phyloP scores from a whole-genome alignment of 2,888 invertebrate species.

The Caradrina kadenii region DNA sequence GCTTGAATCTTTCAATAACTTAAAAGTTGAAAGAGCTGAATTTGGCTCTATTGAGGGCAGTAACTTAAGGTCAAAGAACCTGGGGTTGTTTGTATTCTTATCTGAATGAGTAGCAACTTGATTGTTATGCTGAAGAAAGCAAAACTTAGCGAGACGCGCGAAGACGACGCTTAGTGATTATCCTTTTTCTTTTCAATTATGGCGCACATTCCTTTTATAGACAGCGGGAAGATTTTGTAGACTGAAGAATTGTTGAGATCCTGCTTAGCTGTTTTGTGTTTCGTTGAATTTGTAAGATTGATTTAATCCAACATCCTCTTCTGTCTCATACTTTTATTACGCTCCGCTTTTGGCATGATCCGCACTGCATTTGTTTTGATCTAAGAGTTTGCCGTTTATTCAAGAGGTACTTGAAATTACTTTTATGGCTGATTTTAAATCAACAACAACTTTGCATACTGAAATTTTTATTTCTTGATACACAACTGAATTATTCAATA shows the following conservation, averaged over 20 bases:
- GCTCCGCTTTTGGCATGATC: constrained; percentile 2
- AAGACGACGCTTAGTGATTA: constrained; percentile 6
- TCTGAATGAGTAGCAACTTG: constrained; percentile 34
- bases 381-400: neutral
- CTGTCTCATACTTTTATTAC: neutral
- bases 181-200: constrained; percentile 43
- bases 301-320: constrained; percentile 14
- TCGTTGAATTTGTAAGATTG: constrained; percentile 4
- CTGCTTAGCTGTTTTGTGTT: constrained; percentile 11
- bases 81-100: constrained; percentile 15
- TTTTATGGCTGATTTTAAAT: constrained; percentile 1
- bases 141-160: constrained; percentile 19
- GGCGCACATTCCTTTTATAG: constrained; percentile 20
- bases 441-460: constrained; percentile 2
- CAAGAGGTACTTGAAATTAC: neutral
- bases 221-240: constrained; percentile 8
- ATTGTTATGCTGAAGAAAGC: constrained; percentile 18
- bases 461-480: constrained; percentile 13
- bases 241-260: constrained; percentile 15
- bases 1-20: constrained; percentile 40
- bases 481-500: constrained; percentile 51
- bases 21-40: constrained; percentile 42
- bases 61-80: constrained; percentile 49
- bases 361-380: neutral
- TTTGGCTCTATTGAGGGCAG: constrained; percentile 36